Evolutionary conservation across 2,888 invertebrate species (phyloP).

Genomic region (Stenichneumon culpator): DNA sequence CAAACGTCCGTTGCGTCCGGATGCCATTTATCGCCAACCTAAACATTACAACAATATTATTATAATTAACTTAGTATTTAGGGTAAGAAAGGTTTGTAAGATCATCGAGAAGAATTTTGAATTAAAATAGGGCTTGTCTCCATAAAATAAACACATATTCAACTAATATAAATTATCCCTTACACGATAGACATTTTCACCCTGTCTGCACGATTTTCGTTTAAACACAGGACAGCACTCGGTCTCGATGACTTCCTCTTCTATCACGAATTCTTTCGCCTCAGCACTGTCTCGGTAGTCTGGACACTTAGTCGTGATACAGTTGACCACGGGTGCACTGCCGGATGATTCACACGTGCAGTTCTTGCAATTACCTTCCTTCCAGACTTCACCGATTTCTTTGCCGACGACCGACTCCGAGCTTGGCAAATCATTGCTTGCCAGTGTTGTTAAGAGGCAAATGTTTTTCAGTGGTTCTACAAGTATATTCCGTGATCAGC

Average conservation of each 20-base stretch:
- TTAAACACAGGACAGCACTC: constrained; percentile 89
- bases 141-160: constrained; percentile 18
- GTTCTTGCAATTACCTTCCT: constrained; percentile 90
- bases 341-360: constrained; percentile 87
- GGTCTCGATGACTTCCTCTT: constrained; percentile 86
- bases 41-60: constrained; percentile 8
- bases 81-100: too few relatives aligned
- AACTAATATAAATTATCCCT: constrained; percentile 32
- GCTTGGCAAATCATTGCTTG: constrained; percentile 83
- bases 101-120: not conserved
- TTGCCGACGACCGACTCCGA: constrained; percentile 61
- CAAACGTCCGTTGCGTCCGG: constrained; percentile 77
- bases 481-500: constrained; percentile 33
- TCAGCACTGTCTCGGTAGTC: constrained; percentile 84
- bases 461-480: constrained; percentile 88
- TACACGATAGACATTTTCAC: constrained; percentile 79
- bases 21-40: constrained; percentile 79
- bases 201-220: constrained; percentile 87
- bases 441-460: constrained; percentile 88
- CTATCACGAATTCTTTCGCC: constrained; percentile 87
- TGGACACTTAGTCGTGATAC: constrained; percentile 87
- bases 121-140: not conserved
- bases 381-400: constrained; percentile 87
- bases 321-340: constrained; percentile 83
- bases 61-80: not conserved